Evolutionary conservation across 2,888 invertebrate species (phyloP).

Genomic region (Muschampia plurimacula): DNA sequence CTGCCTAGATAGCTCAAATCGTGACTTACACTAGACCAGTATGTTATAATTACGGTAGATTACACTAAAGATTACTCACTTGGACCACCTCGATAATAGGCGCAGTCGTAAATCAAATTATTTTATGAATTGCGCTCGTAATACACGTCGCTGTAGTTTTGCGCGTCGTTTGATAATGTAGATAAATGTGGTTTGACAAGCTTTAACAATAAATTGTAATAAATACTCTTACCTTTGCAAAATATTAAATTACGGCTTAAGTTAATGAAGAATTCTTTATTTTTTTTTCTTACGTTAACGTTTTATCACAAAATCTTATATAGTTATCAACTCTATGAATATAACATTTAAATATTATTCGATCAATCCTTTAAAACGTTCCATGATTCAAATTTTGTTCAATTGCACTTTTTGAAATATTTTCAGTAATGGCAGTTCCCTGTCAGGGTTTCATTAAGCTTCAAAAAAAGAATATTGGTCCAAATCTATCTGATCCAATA

Average conservation of each 20-base stretch:
- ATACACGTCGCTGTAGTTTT: conserved; percentile 25
- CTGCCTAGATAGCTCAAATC: conserved; percentile 75
- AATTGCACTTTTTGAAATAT: too few species aligned
- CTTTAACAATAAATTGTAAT: conserved; percentile 25
- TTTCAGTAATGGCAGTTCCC: too few species aligned
- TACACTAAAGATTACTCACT: conserved; percentile 64
- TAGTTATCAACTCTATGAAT: not conserved
- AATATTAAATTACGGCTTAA: not conserved
- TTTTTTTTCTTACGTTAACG: not conserved
- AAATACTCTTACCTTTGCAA: conserved; percentile 4
- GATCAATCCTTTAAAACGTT: too few species aligned
- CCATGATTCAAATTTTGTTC: too few species aligned
- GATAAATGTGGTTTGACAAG: conserved; percentile 37
- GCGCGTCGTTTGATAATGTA: conserved; percentile 36
- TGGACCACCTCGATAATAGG: conserved; percentile 67
- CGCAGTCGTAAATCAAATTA: conserved; percentile 48
- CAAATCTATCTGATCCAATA: conserved; percentile 46
- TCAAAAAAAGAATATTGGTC: conserved; percentile 9
- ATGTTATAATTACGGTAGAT: conserved; percentile 83
- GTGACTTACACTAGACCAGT: conserved; percentile 77
- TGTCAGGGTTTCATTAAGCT: too few species aligned
- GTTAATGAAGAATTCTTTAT: not conserved
- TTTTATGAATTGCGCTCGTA: conserved; percentile 37
- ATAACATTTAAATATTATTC: too few species aligned
- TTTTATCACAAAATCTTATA: not conserved